Percentiles rank a stretch among this genome's conserved stretches.
These are phyloP conservation scores for Drosophila pseudoobscura DNA, from an alignment of 1,140 invertebrate species.

Conservation along the genomic window DNA sequence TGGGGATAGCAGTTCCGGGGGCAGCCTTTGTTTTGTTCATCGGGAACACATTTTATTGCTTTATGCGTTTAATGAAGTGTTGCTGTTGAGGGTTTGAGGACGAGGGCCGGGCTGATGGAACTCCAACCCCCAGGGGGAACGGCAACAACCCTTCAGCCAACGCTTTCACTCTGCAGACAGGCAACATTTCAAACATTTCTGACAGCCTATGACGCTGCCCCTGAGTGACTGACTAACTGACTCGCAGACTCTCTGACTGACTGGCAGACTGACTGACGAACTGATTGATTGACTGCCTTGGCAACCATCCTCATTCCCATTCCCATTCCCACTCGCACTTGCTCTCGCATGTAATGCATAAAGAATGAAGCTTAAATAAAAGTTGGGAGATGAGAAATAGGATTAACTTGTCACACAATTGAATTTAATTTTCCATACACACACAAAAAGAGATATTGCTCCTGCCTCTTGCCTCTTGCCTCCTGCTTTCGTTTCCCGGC, in stretches of 20 bases:
- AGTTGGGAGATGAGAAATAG: constrained; percentile 80
- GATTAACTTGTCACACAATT: constrained; percentile 83
- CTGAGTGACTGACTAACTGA: constrained; percentile 15
- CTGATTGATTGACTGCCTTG: constrained; percentile 52
- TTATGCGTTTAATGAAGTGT: constrained; percentile 82
- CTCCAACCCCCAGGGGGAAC: constrained; percentile 20
- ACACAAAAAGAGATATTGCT: constrained; percentile 29
- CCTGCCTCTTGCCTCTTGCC: neutral
- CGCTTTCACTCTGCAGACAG: constrained; percentile 60
- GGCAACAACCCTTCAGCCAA: constrained; percentile 56
- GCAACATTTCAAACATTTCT: constrained; percentile 75
- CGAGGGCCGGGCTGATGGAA: neutral
- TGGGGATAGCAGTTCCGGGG: neutral
- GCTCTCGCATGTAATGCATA: constrained; percentile 74
- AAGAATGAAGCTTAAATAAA: constrained; percentile 82
- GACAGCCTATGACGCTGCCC: constrained; percentile 56
- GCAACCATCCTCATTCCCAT: constrained; percentile 25
- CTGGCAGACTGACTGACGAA: constrained; percentile 39
- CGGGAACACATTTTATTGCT: constrained; percentile 75
- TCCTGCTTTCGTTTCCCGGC: constrained; percentile 10
- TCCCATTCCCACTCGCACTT: constrained; percentile 13
- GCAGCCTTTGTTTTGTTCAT: constrained; percentile 55
- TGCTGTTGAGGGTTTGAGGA: constrained; percentile 18
- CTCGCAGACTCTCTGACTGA: constrained; percentile 17
- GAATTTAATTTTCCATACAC: constrained; percentile 81